phyloP scores from a whole-genome alignment of 2,797 vertebrate genomes.

The Pterois miles region DNA sequence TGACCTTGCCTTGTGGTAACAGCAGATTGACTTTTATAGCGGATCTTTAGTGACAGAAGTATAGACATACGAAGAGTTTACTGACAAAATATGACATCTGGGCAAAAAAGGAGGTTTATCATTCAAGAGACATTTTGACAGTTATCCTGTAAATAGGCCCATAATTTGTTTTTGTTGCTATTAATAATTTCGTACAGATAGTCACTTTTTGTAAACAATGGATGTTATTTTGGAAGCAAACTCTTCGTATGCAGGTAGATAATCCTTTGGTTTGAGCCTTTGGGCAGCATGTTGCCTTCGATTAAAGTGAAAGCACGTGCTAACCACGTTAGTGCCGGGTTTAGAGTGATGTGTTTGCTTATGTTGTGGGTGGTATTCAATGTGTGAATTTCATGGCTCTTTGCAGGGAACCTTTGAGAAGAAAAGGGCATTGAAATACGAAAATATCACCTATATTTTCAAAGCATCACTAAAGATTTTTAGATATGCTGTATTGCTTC shows the following conservation, averaged over 20 bases:
- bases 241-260: slow-evolving; percentile 60
- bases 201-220: slow-evolving; percentile 31
- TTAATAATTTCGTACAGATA: slow-evolving; percentile 17
- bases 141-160: slow-evolving; percentile 51
- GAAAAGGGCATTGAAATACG: slow-evolving; percentile 64
- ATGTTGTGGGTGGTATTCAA: slow-evolving; percentile 45
- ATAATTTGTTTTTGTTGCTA: slow-evolving; percentile 36
- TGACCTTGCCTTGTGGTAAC: slow-evolving; percentile 69
- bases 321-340: slow-evolving; percentile 66
- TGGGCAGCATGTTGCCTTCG: slow-evolving; percentile 73
- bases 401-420: slow-evolving; percentile 55
- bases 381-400: slow-evolving; percentile 61
- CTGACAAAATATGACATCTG: slow-evolving; percentile 44
- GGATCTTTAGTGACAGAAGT: slow-evolving; percentile 49
- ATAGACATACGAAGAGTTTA: slow-evolving; percentile 67
- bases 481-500: slow-evolving; percentile 67
- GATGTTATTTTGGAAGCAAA: slow-evolving; percentile 59
- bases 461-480: slow-evolving; percentile 62
- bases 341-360: slow-evolving; percentile 56
- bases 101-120: slow-evolving; percentile 18
- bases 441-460: slow-evolving; percentile 76
- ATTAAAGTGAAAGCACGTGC: slow-evolving; percentile 61
- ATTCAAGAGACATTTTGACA: slow-evolving; percentile 27
- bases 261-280: slow-evolving; percentile 63
- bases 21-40: slow-evolving; percentile 61